Base-by-base conservation (phyloP, 23 tunicate species). In the Diplosoma virens region DNA sequence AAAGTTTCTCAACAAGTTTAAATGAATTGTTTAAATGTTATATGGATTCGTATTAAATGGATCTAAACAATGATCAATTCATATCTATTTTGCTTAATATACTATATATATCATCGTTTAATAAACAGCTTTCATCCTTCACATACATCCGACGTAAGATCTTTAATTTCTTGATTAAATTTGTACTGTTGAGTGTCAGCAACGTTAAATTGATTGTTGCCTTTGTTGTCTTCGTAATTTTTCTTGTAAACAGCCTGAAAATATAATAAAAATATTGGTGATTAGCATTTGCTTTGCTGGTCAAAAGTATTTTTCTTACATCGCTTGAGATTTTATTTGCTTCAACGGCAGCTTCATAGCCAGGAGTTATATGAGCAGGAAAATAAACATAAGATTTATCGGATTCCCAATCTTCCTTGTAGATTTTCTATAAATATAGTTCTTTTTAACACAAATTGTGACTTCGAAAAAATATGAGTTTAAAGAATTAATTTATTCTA, bases 341-440 rank as follows among this genome's bases (percentile, higher is more conserved):
- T 53, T 79, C 73, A 7, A 71, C 3, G 24, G 87, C 88, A 16
- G 84, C 58, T 66, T 95, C 96, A 65, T 95, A 95, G 14, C 96
- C 93, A 25, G 99, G 99, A 0, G 99, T 95, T 16, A 95, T 79
- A 28, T 95, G 99, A 45, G 84, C 93, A 18, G 99, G 99, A 54
- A 58, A 95, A 78, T 95, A 95, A 47, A 95, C 85, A 75, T 71
- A 47, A 17, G 50, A 66, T 79, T 89, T 89, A 67, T 95, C 99
- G 55, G 75, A 59, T 71, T 89, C 87, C 93, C 93, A 95, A 71
- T 89, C 96, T 78, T 95, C 93, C 55, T 48, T 84, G 88, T 95
- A 95, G 0, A 74, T 59, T 58, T 67, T 77, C 95, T 87, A 66
- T 29, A 28, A 6, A 30, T 26, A 28, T n/a, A n/a, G n/a, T n/a